Base-by-base conservation (phyloP, 2,888 invertebrate genomes). In the Xanthorhoe spadicearia region DNA sequence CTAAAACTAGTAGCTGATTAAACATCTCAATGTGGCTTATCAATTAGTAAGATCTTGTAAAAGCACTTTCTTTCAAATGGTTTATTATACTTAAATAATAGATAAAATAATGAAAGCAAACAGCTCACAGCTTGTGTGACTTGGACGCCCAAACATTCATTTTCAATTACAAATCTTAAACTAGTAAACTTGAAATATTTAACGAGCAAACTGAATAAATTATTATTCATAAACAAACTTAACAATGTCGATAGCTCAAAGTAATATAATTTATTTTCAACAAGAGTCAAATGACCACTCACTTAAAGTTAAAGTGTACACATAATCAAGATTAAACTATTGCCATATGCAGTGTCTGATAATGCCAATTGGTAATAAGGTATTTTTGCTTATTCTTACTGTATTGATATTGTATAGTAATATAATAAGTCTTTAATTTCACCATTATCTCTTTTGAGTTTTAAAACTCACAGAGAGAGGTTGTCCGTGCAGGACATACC, bases 181-280 rank as follows among this genome's bases (percentile, higher is more conserved):
- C 80, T 92, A 93, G 88, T 92, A 93, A 93, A 93, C 92, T 92
- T 93, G 92, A 92, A 92, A 93, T 83, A 91, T 92, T 92, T 91
- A 93, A 93, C 93, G 91, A 92, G 92, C 93, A 90, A 93, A 93
- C 91, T 89, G 92, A 93, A 93, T 93, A 93, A 93, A 92, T 92
- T 90, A 92, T 92, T 92, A 92, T 91, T 89, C 91, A 88, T 89
- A 92, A 92, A 92, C 93, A 93, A 93, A 93, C 92, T 92, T 93
- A 93, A 93, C 93, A 92, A 93, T 92, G 90, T 90, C 80, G 88
- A 92, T 89, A 93, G 93, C 92, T 92, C 92, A 93, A 92, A 92
- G 87, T 88, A 93, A 92, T 91, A 90, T 85, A 92, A 91, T 89
- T 68, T 61, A 89, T 88, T 89, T 90, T 90, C 79, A 92, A 92